Conservation (phyloP, 2,113 vertebrate genomes). For the Sceloporus undulatus region DNA sequence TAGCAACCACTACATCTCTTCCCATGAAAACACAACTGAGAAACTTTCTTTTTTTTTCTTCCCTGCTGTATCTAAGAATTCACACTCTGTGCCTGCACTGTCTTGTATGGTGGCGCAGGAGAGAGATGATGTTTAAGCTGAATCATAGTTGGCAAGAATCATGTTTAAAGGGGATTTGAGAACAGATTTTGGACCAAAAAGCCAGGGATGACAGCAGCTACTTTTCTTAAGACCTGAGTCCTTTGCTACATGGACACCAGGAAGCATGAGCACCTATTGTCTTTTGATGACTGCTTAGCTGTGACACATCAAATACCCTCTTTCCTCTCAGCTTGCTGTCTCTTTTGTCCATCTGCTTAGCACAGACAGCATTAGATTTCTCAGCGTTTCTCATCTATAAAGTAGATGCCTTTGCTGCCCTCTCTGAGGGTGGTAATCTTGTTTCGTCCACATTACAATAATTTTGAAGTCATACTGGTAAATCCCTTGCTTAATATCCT, state of each 20-base stretch:
- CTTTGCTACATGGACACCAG: conserved; percentile 35
- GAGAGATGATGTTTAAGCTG: conserved; percentile 16
- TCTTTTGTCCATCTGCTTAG: conserved; percentile 49
- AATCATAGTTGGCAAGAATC: conserved; percentile 20
- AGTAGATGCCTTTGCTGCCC: conserved; percentile 37
- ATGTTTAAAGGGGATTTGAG: conserved; percentile 50
- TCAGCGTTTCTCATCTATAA: conserved; percentile 29
- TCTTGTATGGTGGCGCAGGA: neutral
- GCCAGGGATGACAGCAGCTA: neutral
- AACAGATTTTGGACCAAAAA: conserved; percentile 20
- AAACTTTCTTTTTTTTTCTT: neutral
- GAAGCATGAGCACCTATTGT: conserved; percentile 19
- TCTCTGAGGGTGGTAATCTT: conserved; percentile 40
- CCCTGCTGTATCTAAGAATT: neutral
- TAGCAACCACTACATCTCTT: conserved; percentile 14
- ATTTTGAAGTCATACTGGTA: conserved; percentile 54
- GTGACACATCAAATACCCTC: conserved; percentile 48
- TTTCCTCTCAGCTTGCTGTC: conserved; percentile 46
- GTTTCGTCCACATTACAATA: conserved; percentile 48
- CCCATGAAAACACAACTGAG: conserved; percentile 9
- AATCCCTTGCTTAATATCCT: conserved; percentile 53
- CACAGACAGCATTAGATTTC: conserved; percentile 27
- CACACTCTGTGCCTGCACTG: conserved; percentile 20
- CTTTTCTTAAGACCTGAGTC: conserved; percentile 9
- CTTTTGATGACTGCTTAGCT: conserved; percentile 49